A percentile compares a stretch with the other conserved stretches of the same genome.
phyloP scores from a whole-genome alignment of 2,797 vertebrate species.

The Morelia viridis region DNA sequence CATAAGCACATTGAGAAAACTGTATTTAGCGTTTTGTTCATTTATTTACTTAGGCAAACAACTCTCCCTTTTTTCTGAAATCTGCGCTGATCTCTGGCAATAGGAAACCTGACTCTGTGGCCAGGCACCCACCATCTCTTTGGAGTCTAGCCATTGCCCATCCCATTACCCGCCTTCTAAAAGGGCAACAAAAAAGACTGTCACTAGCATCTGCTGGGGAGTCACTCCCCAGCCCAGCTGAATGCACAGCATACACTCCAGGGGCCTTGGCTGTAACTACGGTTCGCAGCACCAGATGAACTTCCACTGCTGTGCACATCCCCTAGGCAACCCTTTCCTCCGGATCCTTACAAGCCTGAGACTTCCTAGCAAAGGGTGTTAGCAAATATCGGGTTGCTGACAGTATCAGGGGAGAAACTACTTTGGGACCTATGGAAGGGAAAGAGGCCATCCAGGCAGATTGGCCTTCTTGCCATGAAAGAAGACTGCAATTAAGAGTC shows the following conservation, averaged over 20 bases:
- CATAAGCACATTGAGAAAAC: neutral
- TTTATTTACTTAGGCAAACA: neutral
- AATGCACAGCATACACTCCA: neutral
- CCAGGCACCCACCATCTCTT: neutral
- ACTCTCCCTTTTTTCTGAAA: neutral
- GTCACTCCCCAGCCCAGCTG: neutral
- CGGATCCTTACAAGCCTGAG: neutral
- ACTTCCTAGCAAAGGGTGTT: neutral
- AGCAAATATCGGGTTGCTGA: neutral
- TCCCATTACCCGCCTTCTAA: neutral
- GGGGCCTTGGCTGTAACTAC: neutral
- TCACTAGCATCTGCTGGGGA: neutral
- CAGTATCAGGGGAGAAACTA: neutral
- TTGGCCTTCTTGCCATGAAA: neutral
- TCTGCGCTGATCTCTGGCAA: neutral
- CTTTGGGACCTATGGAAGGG: neutral
- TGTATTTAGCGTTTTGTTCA: neutral
- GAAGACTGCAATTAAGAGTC: neutral
- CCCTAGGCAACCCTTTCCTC: slow-evolving; percentile 20
- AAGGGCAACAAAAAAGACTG: neutral
- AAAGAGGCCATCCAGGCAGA: neutral
- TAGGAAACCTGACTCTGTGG: neutral
- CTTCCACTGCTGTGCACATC: slow-evolving; percentile 16
- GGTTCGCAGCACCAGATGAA: neutral
- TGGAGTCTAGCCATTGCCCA: neutral